Evolutionary conservation across 2,888 invertebrate species (phyloP).

Genomic region (Mythimna pallens): DNA sequence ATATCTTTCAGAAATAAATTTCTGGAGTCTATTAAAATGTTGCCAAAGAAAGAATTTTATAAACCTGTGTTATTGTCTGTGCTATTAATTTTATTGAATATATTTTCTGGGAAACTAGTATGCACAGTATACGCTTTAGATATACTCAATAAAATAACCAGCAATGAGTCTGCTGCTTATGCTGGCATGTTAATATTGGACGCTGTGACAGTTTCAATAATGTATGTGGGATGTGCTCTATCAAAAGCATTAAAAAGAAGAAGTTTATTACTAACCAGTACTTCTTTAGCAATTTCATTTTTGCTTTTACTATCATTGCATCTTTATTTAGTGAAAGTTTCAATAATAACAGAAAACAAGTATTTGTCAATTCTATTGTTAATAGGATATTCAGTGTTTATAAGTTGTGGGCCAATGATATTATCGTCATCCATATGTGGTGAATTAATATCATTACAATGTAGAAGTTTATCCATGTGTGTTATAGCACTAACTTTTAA

Average conservation of each 20-base stretch:
- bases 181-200: slow-evolving; percentile 73
- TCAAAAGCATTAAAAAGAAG: slow-evolving; percentile 61
- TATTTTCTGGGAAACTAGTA: slow-evolving; percentile 50
- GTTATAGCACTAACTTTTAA: slow-evolving; percentile 54
- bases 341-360: slow-evolving; percentile 36
- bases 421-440: slow-evolving; percentile 63
- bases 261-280: slow-evolving; percentile 61
- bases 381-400: slow-evolving; percentile 48
- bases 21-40: neutral
- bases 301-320: slow-evolving; percentile 39
- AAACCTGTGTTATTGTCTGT: slow-evolving; percentile 35
- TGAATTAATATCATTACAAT: slow-evolving; percentile 68
- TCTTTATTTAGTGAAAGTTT: slow-evolving; percentile 37
- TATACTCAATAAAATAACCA: slow-evolving; percentile 68
- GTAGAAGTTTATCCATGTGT: slow-evolving; percentile 51
- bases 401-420: slow-evolving; percentile 75
- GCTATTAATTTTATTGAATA: slow-evolving; percentile 31
- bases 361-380: slow-evolving; percentile 38
- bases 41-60: slow-evolving; percentile 35
- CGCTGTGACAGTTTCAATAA: slow-evolving; percentile 67
- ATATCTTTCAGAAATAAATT: slow-evolving; percentile 5
- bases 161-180: slow-evolving; percentile 66
- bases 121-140: slow-evolving; percentile 68
- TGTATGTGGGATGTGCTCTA: slow-evolving; percentile 69
- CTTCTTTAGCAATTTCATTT: slow-evolving; percentile 61